phyloP scores from a whole-genome alignment of 2,797 vertebrate species.

The Uromys caudimaculatus region DNA sequence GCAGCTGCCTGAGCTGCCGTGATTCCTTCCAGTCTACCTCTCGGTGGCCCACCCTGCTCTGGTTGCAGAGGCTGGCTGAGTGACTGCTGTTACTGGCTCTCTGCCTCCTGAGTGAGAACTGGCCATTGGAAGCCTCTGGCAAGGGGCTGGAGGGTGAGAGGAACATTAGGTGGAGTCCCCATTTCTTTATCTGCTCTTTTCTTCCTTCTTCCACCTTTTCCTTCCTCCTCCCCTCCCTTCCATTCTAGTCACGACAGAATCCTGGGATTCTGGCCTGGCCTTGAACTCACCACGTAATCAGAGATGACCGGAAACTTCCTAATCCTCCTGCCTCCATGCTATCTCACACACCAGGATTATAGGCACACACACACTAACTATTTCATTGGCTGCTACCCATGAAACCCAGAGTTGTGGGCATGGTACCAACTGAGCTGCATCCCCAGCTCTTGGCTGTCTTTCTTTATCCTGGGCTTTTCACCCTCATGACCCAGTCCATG shows the following conservation, averaged over 20 bases:
- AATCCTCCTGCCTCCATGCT: neutral
- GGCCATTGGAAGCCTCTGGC: neutral
- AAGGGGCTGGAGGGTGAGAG: neutral
- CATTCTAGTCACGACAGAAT: neutral
- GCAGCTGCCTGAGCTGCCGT: neutral
- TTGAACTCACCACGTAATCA: neutral
- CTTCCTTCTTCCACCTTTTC: neutral
- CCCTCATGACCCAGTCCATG: neutral
- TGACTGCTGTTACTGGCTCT: too few species aligned
- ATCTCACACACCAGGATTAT: neutral
- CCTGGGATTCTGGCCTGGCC: neutral
- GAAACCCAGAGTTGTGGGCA: neutral
- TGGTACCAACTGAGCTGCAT: neutral
- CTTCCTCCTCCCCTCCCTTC: too few species aligned
- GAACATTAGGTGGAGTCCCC: neutral
- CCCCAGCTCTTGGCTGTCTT: neutral
- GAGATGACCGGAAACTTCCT: neutral
- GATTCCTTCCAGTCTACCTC: rapidly evolving
- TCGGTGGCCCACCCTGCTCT: neutral
- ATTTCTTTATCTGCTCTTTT: neutral
- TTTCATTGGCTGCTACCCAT: neutral
- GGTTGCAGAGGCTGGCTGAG: neutral
- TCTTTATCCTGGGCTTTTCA: neutral
- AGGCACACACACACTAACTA: neutral
- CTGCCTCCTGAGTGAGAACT: neutral